A percentile compares a stretch with the other conserved stretches of the same genome.
phyloP scores from a whole-genome alignment of 2,888 invertebrate genomes.

The Podabrus alpinus region DNA sequence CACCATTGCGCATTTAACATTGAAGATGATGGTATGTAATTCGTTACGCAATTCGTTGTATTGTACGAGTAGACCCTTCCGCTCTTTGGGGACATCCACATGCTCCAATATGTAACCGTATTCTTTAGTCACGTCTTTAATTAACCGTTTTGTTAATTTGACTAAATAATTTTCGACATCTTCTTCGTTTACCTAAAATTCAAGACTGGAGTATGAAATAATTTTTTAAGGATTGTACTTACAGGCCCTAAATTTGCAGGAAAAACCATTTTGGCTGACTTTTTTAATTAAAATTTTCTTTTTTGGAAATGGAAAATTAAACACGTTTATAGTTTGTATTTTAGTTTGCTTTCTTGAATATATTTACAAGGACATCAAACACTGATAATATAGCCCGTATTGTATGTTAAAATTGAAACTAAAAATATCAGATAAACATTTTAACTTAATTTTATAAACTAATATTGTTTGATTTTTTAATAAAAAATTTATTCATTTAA shows the following conservation, averaged over 20 bases:
- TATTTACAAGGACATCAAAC: neutral
- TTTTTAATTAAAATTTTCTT: neutral
- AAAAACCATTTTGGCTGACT: neutral
- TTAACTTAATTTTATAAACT: neutral
- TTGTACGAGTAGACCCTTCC: neutral
- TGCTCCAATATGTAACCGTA: neutral
- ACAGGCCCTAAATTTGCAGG: neutral
- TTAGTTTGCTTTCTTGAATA: neutral
- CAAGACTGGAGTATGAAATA: neutral
- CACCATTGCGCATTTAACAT: neutral
- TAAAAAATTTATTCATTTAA: no score
- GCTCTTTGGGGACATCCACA: neutral
- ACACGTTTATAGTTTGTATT: neutral
- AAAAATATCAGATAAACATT: neutral
- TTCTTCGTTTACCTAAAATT: neutral
- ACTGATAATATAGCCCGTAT: neutral
- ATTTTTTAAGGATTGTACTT: neutral
- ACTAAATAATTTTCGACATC: neutral
- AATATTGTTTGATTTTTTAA: no score
- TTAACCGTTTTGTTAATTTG: neutral
- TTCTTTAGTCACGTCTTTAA: neutral
- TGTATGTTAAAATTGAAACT: neutral
- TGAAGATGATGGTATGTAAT: neutral
- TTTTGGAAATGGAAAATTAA: neutral
- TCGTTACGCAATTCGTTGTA: neutral